phyloP scores from a whole-genome alignment of 2,888 invertebrate genomes.

The Embidobia sp. region DNA sequence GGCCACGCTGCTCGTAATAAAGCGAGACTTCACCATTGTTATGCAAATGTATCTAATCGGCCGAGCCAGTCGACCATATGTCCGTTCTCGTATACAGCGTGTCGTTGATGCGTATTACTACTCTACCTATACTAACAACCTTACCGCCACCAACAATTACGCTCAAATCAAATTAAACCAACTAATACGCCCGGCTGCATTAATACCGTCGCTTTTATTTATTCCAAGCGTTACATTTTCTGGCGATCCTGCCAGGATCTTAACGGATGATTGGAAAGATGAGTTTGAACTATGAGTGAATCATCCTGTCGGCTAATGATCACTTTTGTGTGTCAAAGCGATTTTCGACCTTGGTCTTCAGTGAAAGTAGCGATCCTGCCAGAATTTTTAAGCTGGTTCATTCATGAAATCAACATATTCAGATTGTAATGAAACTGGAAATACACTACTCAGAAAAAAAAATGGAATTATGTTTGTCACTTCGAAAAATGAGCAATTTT shows the following conservation, averaged over 20 bases:
- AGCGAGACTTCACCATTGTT: conserved; percentile 77
- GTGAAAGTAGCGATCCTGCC: no score
- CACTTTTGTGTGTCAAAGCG: no score
- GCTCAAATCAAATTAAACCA: conserved; percentile 51
- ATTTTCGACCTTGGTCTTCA: no score
- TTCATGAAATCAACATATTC: not conserved
- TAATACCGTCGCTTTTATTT: conserved; percentile 9
- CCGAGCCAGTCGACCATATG: conserved; percentile 80
- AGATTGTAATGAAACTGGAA: not conserved
- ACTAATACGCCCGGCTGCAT: conserved; percentile 25
- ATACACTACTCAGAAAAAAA: not conserved
- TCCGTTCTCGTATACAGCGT: conserved; percentile 72
- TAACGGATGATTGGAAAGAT: no score
- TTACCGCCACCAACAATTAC: conserved; percentile 50
- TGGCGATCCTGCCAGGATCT: conserved; percentile 1
- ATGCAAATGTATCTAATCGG: conserved; percentile 81
- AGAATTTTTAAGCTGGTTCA: not conserved
- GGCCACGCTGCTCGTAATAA: conserved; percentile 74
- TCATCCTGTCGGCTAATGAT: no score
- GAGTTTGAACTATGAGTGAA: no score
- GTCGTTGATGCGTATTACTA: conserved; percentile 60
- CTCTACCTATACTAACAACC: conserved; percentile 37
- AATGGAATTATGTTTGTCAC: no score
- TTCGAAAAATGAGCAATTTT: no score
- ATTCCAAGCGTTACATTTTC: not conserved